phyloP scores from a whole-genome alignment of 1,140 invertebrate species.

The Cyclargus thomasi region DNA sequence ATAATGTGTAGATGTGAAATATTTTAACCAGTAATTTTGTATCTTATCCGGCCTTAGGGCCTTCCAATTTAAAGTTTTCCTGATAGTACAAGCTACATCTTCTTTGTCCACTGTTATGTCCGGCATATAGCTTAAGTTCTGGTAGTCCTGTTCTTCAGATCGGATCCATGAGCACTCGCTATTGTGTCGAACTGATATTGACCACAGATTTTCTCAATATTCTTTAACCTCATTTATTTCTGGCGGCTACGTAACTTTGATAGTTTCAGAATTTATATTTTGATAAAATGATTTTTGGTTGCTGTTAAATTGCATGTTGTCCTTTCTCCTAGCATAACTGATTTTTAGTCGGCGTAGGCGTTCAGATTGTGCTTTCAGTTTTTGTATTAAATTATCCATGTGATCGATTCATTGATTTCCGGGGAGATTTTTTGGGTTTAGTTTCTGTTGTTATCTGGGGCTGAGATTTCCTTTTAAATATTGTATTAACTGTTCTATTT shows the following conservation, averaged over 20 bases:
- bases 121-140: too few relatives aligned
- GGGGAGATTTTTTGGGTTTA: slow-evolving; percentile 13
- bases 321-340: slow-evolving; percentile 16
- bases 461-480: slow-evolving; percentile 15
- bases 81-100: too few relatives aligned
- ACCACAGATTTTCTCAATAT: too few relatives aligned
- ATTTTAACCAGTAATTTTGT: too few relatives aligned
- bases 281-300: too few relatives aligned
- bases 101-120: too few relatives aligned
- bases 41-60: too few relatives aligned
- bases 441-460: slow-evolving; percentile 14
- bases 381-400: slow-evolving; percentile 21
- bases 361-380: slow-evolving; percentile 23
- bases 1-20: slow-evolving; percentile 13
- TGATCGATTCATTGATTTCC: slow-evolving; percentile 17
- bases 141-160: too few relatives aligned
- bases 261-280: slow-evolving; percentile 18
- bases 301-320: too few relatives aligned
- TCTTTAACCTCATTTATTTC: slow-evolving; percentile 16
- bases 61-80: too few relatives aligned
- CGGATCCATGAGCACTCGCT: neutral
- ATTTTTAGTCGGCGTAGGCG: too few relatives aligned
- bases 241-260: slow-evolving; percentile 17
- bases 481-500: slow-evolving; percentile 18
- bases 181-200: too few relatives aligned